Evolutionary conservation across 2,888 invertebrate species (phyloP).

Genomic region (Scaptomyza flava): DNA sequence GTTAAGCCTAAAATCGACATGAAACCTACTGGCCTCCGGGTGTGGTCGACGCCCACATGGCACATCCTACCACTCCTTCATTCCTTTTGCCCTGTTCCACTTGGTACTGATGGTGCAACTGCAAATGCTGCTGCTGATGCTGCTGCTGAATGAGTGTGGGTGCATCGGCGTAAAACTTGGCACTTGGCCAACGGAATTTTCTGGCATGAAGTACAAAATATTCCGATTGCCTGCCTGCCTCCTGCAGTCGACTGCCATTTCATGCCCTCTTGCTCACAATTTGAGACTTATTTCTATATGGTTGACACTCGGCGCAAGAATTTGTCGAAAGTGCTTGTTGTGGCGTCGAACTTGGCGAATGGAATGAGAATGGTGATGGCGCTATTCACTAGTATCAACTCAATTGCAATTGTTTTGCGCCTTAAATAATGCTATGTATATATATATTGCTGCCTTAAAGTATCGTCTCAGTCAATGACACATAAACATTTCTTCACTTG

Average conservation of each 20-base stretch:
- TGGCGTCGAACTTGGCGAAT: slow-evolving; percentile 48
- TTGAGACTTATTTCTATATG: slow-evolving; percentile 71
- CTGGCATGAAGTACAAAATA: slow-evolving; percentile 77
- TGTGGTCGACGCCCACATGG: slow-evolving; percentile 57
- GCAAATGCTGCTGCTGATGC: slow-evolving; percentile 50
- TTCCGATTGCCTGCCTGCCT: slow-evolving; percentile 50
- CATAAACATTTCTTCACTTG: no score
- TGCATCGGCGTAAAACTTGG: slow-evolving; percentile 72
- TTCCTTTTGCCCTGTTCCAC: slow-evolving; percentile 20
- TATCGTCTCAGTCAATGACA: no score
- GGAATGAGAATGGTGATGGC: slow-evolving; percentile 4
- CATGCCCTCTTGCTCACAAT: slow-evolving; percentile 44
- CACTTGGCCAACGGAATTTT: slow-evolving; percentile 75
- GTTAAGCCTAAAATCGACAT: slow-evolving; percentile 78
- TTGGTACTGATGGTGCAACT: slow-evolving; percentile 33
- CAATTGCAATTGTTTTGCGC: slow-evolving; percentile 62
- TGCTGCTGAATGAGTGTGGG: slow-evolving; percentile 33
- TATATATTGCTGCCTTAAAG: slow-evolving; percentile 17
- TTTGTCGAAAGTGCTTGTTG: slow-evolving; percentile 76
- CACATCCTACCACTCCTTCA: neutral
- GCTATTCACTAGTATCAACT: slow-evolving; percentile 56
- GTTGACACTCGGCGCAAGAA: slow-evolving; percentile 70
- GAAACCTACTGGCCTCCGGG: slow-evolving; percentile 64
- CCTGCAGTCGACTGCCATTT: slow-evolving; percentile 7
- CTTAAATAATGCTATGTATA: slow-evolving; percentile 46